These are phyloP conservation scores for Mus caroli DNA, from an alignment of 2,797 vertebrate genomes.

Conservation along the genomic window DNA sequence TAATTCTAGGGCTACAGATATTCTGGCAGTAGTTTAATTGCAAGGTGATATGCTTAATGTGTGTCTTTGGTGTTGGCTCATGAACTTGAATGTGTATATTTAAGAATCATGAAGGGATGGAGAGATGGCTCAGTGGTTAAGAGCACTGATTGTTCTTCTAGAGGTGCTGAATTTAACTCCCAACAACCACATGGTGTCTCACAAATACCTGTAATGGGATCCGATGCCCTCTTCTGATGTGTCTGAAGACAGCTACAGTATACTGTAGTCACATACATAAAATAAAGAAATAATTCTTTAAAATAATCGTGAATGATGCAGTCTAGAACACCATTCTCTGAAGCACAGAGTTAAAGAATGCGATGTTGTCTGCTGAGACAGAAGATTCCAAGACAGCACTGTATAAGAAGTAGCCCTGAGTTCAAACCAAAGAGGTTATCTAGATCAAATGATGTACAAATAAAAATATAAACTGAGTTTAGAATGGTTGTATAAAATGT, in stretches of 20 bases:
- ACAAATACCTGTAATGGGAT: too few relatives aligned
- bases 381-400: rapidly evolving
- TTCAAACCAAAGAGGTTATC: neutral
- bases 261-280: too few relatives aligned
- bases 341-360: neutral
- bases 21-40: too few relatives aligned
- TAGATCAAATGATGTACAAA: neutral
- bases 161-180: too few relatives aligned
- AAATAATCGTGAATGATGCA: neutral
- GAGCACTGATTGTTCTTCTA: too few relatives aligned
- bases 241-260: too few relatives aligned
- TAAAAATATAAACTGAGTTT: neutral
- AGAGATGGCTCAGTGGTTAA: too few relatives aligned
- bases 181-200: too few relatives aligned
- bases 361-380: neutral
- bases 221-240: too few relatives aligned
- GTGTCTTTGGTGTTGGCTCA: neutral
- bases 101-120: neutral
- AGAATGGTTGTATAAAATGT: neutral
- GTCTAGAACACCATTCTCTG: neutral
- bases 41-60: neutral
- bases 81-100: neutral
- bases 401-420: neutral
- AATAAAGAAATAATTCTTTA: too few relatives aligned
- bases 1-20: neutral